Evolutionary conservation across 2,113 vertebrate genomes (phyloP).

Genomic region (Eulemur macaco): DNA sequence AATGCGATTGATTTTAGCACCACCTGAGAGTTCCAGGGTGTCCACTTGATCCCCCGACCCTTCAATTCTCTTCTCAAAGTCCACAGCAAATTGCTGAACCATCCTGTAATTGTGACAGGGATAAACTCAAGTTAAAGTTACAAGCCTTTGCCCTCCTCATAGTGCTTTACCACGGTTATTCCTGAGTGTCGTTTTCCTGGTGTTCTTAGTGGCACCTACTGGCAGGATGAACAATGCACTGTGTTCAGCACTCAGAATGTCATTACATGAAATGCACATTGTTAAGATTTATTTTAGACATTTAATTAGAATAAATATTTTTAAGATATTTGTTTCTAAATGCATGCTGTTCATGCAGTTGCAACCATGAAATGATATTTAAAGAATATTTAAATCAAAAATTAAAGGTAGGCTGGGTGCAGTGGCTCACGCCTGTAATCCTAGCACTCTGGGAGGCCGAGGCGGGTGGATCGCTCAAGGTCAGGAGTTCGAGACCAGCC

Average conservation of each 20-base stretch:
- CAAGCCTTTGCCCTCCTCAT: not conserved
- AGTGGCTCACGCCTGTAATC: too few relatives aligned
- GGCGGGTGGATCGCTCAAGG: too few relatives aligned
- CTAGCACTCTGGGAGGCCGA: too few relatives aligned
- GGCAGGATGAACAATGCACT: not conserved
- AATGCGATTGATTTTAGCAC: conserved; percentile 89
- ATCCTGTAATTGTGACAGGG: conserved; percentile 79
- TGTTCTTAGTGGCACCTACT: conserved; percentile 59
- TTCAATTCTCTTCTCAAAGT: conserved; percentile 89
- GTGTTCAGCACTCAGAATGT: not conserved
- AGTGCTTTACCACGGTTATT: not conserved
- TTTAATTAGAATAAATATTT: not conserved
- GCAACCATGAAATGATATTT: not conserved
- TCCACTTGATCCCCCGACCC: conserved; percentile 89
- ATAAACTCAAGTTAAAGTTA: not conserved
- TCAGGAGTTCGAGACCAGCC: too few relatives aligned
- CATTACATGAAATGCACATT: not conserved
- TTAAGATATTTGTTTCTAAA: not conserved
- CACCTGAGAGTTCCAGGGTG: conserved; percentile 87
- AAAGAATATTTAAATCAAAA: not conserved
- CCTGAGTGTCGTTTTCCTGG: not conserved
- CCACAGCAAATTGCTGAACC: conserved; percentile 89
- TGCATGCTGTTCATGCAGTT: not conserved
- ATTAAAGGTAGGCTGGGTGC: not conserved
- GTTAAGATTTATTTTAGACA: not conserved